Conservation (phyloP, 2,113 vertebrate species). For the Boulengeromyrus knoepffleri region DNA sequence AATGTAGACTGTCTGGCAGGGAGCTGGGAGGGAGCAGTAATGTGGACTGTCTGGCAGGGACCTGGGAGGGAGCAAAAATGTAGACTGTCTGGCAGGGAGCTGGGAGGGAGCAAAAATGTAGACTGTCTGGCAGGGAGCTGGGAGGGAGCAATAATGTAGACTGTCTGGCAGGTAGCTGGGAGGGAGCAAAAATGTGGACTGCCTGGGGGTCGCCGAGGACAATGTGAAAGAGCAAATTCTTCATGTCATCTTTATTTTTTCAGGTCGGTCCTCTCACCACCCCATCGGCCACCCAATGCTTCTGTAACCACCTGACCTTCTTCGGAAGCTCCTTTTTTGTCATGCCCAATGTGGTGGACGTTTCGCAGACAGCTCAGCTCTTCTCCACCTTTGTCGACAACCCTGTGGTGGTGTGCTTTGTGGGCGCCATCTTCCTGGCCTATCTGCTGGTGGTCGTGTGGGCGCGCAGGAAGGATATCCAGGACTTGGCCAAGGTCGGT, state of each 20-base stretch:
- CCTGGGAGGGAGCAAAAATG: not conserved
- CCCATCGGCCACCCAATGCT: constrained; percentile 69
- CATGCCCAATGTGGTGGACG: constrained; percentile 76
- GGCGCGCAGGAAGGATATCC: constrained; percentile 82
- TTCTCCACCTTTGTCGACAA: constrained; percentile 83
- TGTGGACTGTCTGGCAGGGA: not conserved
- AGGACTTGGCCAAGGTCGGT: constrained; percentile 77
- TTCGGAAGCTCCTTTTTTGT: constrained; percentile 89
- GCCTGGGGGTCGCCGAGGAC: not conserved
- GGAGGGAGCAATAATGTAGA: not conserved
- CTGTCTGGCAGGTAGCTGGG: not conserved
- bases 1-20: not conserved
- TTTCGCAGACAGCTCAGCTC: constrained; percentile 71
- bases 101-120: not conserved
- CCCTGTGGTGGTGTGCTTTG: constrained; percentile 82
- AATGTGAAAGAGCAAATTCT: not conserved
- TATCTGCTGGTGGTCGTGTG: constrained; percentile 79
- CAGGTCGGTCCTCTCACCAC: constrained; percentile 81
- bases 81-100: not conserved
- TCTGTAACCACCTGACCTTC: constrained; percentile 87
- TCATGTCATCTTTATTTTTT: constrained; percentile 13
- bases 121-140: not conserved
- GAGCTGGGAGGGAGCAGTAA: not conserved
- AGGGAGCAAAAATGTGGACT: not conserved
- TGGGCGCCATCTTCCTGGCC: constrained; percentile 69